Evolutionary conservation across 2,797 vertebrate species (phyloP).

Genomic region (Clamator glandarius): DNA sequence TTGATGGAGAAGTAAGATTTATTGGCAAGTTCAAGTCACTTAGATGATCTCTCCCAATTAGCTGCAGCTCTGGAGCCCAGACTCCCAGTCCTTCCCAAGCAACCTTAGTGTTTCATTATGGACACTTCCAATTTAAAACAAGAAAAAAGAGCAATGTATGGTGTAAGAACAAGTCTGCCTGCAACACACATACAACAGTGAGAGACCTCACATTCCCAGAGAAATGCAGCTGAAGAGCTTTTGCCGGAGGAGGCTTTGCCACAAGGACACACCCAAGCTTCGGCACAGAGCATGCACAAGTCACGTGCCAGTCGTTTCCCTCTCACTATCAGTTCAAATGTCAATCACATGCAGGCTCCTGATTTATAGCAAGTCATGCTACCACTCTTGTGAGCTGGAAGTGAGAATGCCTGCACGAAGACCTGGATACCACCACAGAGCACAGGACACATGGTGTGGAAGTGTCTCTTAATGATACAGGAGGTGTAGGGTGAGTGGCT

Average conservation of each 20-base stretch:
- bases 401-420: constrained; percentile 28
- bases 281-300: background rate
- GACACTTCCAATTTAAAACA: background rate
- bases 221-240: background rate
- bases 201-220: background rate
- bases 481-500: constrained; percentile 6
- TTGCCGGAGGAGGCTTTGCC: background rate
- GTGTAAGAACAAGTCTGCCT: background rate
- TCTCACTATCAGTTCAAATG: background rate
- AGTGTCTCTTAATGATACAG: background rate
- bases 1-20: background rate
- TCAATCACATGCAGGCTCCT: background rate
- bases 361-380: constrained; percentile 38
- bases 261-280: background rate
- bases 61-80: background rate
- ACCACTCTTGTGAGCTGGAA: constrained; percentile 22
- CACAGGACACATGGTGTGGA: constrained; percentile 3
- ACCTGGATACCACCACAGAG: background rate
- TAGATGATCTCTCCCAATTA: background rate
- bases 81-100: background rate
- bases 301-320: background rate
- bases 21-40: background rate
- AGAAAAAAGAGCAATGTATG: background rate
- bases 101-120: background rate
- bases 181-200: background rate